These are phyloP conservation scores for Aphelenchoides fujianensis DNA, from an alignment of 1,140 invertebrate species.

Conservation along the genomic window DNA sequence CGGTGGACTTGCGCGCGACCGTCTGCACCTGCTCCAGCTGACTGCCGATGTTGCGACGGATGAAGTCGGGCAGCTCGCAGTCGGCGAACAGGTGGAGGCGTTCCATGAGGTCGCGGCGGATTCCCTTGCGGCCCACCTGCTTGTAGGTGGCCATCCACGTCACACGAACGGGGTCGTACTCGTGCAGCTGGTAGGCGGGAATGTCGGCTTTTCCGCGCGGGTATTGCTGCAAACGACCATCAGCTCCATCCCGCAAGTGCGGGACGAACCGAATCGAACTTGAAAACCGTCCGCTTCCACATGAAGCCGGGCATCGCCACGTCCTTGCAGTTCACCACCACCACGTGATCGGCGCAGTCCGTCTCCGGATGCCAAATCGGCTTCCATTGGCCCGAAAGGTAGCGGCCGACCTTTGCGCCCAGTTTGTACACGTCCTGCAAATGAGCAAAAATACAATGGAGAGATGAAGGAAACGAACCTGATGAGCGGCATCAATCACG, in stretches of 20 bases:
- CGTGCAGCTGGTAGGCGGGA: conserved; percentile 58
- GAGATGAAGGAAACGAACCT: conserved; percentile 36
- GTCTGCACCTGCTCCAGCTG: conserved; percentile 56
- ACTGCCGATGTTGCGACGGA: conserved; percentile 55
- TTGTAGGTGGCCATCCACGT: conserved; percentile 46
- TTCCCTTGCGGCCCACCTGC: conserved; percentile 39
- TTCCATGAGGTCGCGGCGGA: conserved; percentile 44
- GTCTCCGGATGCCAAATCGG: conserved; percentile 62
- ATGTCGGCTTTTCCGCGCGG: conserved; percentile 52
- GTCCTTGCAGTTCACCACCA: conserved; percentile 58
- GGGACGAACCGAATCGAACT: conserved; percentile 52
- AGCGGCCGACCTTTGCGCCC: conserved; percentile 55
- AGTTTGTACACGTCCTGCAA: conserved; percentile 54
- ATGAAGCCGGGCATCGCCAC: conserved; percentile 61
- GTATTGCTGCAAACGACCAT: conserved; percentile 45
- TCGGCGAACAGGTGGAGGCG: conserved; percentile 61
- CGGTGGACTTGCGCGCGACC: conserved; percentile 57
- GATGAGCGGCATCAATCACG: conserved; percentile 54
- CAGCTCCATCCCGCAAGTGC: no score
- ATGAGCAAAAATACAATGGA: neutral
- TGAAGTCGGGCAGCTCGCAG: conserved; percentile 53
- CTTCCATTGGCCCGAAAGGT: conserved; percentile 51
- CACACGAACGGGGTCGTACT: conserved; percentile 58
- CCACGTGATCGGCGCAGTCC: conserved; percentile 61
- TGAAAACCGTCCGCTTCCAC: conserved; percentile 58